A percentile compares a stretch with the other conserved stretches of the same genome.
Evolutionary conservation across 1,140 invertebrate species (phyloP).

Genomic region (Megalopta genalis): DNA sequence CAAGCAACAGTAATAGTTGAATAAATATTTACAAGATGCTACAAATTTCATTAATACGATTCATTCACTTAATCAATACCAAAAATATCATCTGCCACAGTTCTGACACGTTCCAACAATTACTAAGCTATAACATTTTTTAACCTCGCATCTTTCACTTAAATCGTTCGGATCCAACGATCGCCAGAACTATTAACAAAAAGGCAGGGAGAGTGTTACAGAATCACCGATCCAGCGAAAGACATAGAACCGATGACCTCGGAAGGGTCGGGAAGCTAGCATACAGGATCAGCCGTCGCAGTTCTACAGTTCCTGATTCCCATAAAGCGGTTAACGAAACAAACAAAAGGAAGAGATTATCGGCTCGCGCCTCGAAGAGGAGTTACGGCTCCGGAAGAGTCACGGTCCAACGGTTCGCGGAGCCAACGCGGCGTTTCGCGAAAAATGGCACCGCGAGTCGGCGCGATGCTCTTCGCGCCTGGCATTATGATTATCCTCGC

Average conservation of each 20-base stretch:
- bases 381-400: conserved; percentile 45
- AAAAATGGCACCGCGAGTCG: background rate
- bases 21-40: no score
- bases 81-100: no score
- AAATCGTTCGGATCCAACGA: no score
- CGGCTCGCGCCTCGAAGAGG: conserved; percentile 14
- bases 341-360: conserved; percentile 48
- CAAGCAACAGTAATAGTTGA: no score
- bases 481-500: conserved; percentile 47
- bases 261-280: background rate
- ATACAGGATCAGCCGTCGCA: background rate
- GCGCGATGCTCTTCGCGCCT: conserved; percentile 47
- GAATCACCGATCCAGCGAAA: no score
- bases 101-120: no score
- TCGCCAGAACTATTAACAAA: no score
- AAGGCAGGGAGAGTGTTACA: no score
- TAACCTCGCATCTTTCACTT: no score
- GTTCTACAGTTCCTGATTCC: conserved; percentile 13
- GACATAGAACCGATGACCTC: background rate
- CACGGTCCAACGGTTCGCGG: conserved; percentile 27
- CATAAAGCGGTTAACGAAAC: conserved; percentile 37
- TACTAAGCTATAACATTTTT: no score
- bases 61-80: no score
- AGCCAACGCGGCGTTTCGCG: background rate
- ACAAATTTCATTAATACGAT: no score